Percentiles rank a stretch among this genome's conserved stretches.
These are phyloP conservation scores for Marasmarcha lunaedactyla DNA, from an alignment of 2,888 invertebrate species.

Conservation along the genomic window DNA sequence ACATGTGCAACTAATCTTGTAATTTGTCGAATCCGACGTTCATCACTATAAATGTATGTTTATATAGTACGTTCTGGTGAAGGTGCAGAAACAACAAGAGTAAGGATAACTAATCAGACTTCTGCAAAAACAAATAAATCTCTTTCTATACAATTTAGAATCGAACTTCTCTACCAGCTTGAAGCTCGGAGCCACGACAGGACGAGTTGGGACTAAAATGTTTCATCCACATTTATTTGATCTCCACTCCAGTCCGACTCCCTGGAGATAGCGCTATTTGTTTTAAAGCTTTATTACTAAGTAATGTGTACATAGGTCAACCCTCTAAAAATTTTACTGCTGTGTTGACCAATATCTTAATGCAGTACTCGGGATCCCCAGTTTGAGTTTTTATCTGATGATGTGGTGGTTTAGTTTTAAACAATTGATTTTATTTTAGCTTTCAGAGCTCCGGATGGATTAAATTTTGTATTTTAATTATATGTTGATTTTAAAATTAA, in stretches of 20 bases:
- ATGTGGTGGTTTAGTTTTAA: constrained; percentile 9
- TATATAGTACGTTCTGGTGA: too few species aligned
- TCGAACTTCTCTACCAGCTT: too few species aligned
- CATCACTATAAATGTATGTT: too few species aligned
- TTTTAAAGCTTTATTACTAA: constrained; percentile 70
- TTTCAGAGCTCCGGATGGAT: too few species aligned
- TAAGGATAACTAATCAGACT: too few species aligned
- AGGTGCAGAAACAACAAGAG: too few species aligned
- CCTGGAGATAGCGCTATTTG: constrained; percentile 50
- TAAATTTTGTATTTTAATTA: not conserved
- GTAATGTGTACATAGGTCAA: constrained; percentile 69
- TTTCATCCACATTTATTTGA: constrained; percentile 38
- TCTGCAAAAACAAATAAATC: too few species aligned
- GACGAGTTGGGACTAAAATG: constrained; percentile 1
- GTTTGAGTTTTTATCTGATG: constrained; percentile 16
- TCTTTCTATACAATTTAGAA: too few species aligned
- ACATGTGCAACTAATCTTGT: too few species aligned
- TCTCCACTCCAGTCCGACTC: constrained; percentile 36
- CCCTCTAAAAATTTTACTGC: constrained; percentile 55
- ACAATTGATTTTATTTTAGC: not conserved
- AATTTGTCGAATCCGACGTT: too few species aligned
- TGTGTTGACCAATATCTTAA: constrained; percentile 62
- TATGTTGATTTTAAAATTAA: too few species aligned
- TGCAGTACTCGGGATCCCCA: constrained; percentile 22
- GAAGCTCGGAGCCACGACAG: constrained; percentile 33